Evolutionary conservation across 2,113 vertebrate species (phyloP), one percentile per base, ranked within the genome.

Genomic region (Zosterops pallidus): DNA sequence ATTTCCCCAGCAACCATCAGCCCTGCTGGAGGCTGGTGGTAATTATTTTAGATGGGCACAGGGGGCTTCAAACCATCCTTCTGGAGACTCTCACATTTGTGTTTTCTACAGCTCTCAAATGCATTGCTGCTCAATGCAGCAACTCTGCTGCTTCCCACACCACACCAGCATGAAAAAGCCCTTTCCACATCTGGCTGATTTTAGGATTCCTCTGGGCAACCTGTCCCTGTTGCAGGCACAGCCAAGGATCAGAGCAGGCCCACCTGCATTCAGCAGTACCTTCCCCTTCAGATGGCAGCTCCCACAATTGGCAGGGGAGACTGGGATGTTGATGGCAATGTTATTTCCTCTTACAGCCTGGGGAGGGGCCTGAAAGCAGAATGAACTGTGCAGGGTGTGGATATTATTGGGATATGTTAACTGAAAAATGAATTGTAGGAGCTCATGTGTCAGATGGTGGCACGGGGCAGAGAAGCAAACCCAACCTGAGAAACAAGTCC

Each of bases 391-490:
- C 68, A 78, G 63, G 78, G 74, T 85, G 91, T 77, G 68, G 88
- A 1, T 71, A 75, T 64, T 78, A 88, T 6, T 81, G 10, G 41
- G 69, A 28, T 41, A 35, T 57, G 80, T 93, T 94, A 94, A 93
- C 3, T 56, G 80, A 44, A 22, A 24, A 91, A 92, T 89, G 91
- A 75, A 62, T 92, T 53, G 91, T 49, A 85, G 77, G 60, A 83
- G 88, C 74, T 90, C 83, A 69, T 29, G 84, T 90, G 84, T 82
- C 82, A 75, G 63, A 81, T 50, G 91, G 84, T 85, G 59, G 79
- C 52, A 70, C 46, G 78, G 95, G 92, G 89, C 94, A 92, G 57
- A 86, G 93, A 65, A 92, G 65, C 94, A 92, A 92, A 78, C 83
- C 69, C 83, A 89, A 1, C 71, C 72, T 26, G 94, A 89, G 68